A percentile compares a stretch with the other conserved stretches of the same genome.
Evolutionary conservation across 2,888 invertebrate genomes (phyloP).

Genomic region (Cataglyphis albicans): DNA sequence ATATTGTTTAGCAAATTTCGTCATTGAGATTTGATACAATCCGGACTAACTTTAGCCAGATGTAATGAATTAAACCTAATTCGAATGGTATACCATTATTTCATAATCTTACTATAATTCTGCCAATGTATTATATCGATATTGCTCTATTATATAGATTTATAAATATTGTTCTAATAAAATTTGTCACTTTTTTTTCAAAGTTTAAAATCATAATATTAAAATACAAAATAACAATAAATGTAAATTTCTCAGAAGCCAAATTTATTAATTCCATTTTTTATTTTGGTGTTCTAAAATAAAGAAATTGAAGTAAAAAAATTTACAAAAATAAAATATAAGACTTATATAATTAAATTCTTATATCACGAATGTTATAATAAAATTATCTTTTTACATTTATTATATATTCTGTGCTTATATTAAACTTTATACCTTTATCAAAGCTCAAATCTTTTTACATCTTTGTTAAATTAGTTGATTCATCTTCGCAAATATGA

Average conservation of each 20-base stretch:
- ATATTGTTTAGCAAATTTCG: slow-evolving; percentile 18
- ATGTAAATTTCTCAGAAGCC: not conserved
- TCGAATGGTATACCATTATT: slow-evolving; percentile 21
- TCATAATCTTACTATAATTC: slow-evolving; percentile 17
- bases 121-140: not conserved
- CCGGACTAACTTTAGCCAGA: slow-evolving; percentile 12
- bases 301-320: not conserved
- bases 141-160: not conserved
- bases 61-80: slow-evolving; percentile 13
- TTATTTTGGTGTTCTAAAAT: not conserved
- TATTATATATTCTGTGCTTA: not conserved
- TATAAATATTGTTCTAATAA: not conserved
- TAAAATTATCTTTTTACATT: not conserved
- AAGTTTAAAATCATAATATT: not conserved
- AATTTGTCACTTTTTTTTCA: not conserved
- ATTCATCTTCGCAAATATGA: not conserved
- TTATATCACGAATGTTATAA: not conserved
- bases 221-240: not conserved
- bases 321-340: not conserved
- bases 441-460: not conserved
- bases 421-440: not conserved
- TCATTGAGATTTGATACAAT: slow-evolving; percentile 34
- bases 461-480: not conserved
- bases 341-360: not conserved
- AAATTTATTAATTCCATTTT: not conserved